A percentile compares a stretch with the other conserved stretches of the same genome.
Evolutionary conservation across 2,113 vertebrate genomes (phyloP).

Genomic region (Triplophysa dalaica): DNA sequence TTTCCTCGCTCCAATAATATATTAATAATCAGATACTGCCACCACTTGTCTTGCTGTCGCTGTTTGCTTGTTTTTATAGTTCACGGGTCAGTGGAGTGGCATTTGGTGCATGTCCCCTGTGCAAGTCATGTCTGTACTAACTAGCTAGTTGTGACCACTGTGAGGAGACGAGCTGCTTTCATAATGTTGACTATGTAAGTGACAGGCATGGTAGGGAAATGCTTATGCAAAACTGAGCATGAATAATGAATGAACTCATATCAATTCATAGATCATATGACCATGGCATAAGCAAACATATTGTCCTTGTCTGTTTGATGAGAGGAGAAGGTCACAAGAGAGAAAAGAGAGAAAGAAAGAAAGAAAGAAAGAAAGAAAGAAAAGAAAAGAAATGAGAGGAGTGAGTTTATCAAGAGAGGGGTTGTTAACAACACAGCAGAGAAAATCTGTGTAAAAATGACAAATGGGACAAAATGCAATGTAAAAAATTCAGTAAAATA

Average conservation of each 20-base stretch:
- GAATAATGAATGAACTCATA: conserved; percentile 74
- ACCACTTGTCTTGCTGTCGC: conserved; percentile 68
- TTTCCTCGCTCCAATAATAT: conserved; percentile 51
- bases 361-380: not conserved
- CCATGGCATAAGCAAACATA: conserved; percentile 58
- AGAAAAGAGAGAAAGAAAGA: conserved; percentile 2
- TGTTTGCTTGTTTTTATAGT: conserved; percentile 71
- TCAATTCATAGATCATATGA: conserved; percentile 66
- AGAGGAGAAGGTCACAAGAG: conserved; percentile 47
- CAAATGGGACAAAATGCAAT: not conserved
- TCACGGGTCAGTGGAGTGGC: conserved; percentile 71
- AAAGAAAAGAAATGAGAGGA: not conserved
- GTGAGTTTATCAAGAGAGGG: conserved; percentile 1
- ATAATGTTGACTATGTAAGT: conserved; percentile 72
- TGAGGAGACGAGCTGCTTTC: conserved; percentile 68
- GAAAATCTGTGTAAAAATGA: not conserved
- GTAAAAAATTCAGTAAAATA: not conserved
- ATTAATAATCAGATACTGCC: conserved; percentile 54
- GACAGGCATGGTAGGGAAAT: conserved; percentile 64
- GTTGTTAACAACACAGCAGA: not conserved
- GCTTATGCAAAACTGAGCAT: conserved; percentile 65
- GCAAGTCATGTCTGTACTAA: conserved; percentile 64
- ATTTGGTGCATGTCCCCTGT: conserved; percentile 70
- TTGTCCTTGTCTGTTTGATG: conserved; percentile 57
- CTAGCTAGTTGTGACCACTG: conserved; percentile 75